Percentiles rank a stretch among this genome's conserved stretches.
Evolutionary conservation across 2,113 vertebrate species (phyloP).

Genomic region (Girardinichthys multiradiatus): DNA sequence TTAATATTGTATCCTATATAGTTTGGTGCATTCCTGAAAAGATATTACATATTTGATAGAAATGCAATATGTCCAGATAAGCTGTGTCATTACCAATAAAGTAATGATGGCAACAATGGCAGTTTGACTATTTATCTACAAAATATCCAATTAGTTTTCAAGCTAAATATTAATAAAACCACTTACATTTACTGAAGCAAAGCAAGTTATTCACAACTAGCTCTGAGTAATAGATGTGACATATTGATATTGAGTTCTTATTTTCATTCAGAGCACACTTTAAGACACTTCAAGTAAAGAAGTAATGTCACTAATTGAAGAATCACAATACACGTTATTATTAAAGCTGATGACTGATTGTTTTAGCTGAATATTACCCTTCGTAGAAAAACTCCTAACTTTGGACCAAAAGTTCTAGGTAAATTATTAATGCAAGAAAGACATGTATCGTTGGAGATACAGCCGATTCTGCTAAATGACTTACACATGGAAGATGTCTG

Average conservation of each 20-base stretch:
- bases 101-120: not conserved
- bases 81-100: not conserved
- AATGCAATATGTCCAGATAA: not conserved
- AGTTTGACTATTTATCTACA: slow-evolving; percentile 1
- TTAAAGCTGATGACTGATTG: slow-evolving; percentile 11
- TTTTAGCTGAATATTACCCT: not conserved
- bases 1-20: not conserved
- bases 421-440: not conserved
- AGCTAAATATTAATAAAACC: slow-evolving; percentile 2
- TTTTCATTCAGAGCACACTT: slow-evolving; percentile 5
- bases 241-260: slow-evolving; percentile 18
- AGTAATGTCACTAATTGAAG: not conserved
- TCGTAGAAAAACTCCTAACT: too few relatives aligned
- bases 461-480: not conserved
- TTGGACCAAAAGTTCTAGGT: not conserved
- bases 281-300: slow-evolving; percentile 4
- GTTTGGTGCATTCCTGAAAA: not conserved
- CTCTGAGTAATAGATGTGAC: slow-evolving; percentile 32
- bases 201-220: slow-evolving; percentile 41
- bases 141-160: not conserved
- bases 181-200: slow-evolving; percentile 26
- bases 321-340: slow-evolving; percentile 1
- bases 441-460: not conserved
- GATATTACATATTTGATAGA: not conserved
- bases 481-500: too few relatives aligned